Percentiles rank a stretch among this genome's conserved stretches.
Conservation (phyloP, 2,888 invertebrate genomes). For the Andrena fulva region DNA sequence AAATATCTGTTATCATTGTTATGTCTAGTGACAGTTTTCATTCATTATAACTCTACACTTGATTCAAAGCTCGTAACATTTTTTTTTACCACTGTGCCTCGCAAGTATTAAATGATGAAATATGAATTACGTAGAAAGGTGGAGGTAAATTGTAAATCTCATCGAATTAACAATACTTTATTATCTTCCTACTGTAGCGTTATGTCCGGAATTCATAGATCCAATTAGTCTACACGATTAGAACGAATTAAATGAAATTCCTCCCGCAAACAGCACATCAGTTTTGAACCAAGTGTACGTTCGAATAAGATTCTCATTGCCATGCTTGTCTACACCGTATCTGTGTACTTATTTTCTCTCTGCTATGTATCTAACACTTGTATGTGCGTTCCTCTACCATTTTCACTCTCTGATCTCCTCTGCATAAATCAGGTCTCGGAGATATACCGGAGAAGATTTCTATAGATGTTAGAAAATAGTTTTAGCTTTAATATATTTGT, state of each 20-base stretch:
- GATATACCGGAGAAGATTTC: constrained; percentile 71
- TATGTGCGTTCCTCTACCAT: constrained; percentile 81
- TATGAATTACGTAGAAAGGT: not conserved
- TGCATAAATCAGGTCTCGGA: constrained; percentile 73
- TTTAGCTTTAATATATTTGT: constrained; percentile 71
- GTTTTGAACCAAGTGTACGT: constrained; percentile 77
- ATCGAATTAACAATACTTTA: too few relatives aligned
- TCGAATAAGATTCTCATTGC: constrained; percentile 67
- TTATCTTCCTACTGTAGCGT: too few relatives aligned
- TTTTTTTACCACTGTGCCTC: not conserved
- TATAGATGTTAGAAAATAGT: constrained; percentile 78
- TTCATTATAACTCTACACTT: constrained; percentile 71
- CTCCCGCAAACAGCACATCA: constrained; percentile 5
- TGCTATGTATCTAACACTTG: constrained; percentile 82
- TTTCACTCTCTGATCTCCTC: constrained; percentile 72
- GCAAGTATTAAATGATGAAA: not conserved
- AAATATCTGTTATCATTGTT: constrained; percentile 64
- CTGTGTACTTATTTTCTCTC: constrained; percentile 80
- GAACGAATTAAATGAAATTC: too few relatives aligned
- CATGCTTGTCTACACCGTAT: constrained; percentile 81
- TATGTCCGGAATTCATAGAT: too few relatives aligned
- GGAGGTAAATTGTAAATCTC: too few relatives aligned
- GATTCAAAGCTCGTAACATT: constrained; percentile 69
- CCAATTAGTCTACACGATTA: too few relatives aligned
- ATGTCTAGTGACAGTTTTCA: constrained; percentile 59